Base-by-base conservation (phyloP, 1,140 invertebrate genomes). In the Patella vulgata region DNA sequence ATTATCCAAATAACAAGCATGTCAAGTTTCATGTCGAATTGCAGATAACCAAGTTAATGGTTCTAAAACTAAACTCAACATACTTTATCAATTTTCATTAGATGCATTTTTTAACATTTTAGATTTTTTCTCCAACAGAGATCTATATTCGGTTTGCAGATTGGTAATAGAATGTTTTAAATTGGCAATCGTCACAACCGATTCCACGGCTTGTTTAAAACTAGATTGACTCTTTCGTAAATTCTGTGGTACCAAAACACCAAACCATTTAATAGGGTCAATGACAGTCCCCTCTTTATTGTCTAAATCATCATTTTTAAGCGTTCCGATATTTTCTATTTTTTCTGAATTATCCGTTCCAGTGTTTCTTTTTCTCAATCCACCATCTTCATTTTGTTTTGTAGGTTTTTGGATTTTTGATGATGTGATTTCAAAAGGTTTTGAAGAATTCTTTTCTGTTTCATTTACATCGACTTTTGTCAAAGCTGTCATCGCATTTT, bases 221-320 rank as follows among this genome's bases (percentile, higher is more conserved):
- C 61, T 55, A 1, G 21, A 43, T 50, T 79, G 77, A 48, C 73
- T 71, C n/a, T 75, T 65, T 40, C 73, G 40, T 40, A 79, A 50
- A 50, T 47, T 54, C 55, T 77, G 77, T 14, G 77, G 77, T n/a
- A 77, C 77, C 19, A 79, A 54, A 21, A 79, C 71, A 11, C 77
- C 77, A 76, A 79, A 79, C 77, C 77, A 79, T 42, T 69, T 74
- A 4, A 79, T 36, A 14, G 77, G 77, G 51, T 79, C 73, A 36
- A 54, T 47, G 11, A 40, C 19, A 17, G 0, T n/a, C 19, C 39
- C 42, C 17, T 55, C 30, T 3, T 43, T 46, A 14, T 59, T 51
- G 9, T 30, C 27, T 12, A 14, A 11, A 17, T 47, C 30, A 23
- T 39, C 21, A 25, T 48, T 30, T 23, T 42, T 28, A 21, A 9